Evolutionary conservation across 2,888 invertebrate genomes (phyloP).

Genomic region (Trichogramma dendrolimi): DNA sequence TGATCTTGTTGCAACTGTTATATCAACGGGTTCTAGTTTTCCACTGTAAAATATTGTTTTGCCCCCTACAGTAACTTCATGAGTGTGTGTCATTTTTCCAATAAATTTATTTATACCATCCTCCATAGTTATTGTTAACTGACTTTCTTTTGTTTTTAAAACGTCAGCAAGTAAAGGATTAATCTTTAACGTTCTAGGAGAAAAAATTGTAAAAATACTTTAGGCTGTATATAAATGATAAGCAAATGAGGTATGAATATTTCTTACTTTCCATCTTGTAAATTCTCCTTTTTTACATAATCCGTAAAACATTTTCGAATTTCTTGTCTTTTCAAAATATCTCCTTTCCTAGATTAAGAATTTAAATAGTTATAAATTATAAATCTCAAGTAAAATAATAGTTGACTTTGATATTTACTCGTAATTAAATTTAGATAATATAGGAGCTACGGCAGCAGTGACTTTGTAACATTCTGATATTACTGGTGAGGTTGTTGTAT

Average conservation of each 20-base stretch:
- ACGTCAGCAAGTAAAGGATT: slow-evolving; percentile 54
- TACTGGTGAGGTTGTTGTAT: slow-evolving; percentile 51
- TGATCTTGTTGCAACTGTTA: slow-evolving; percentile 72
- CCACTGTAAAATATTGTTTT: slow-evolving; percentile 59
- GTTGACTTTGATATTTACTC: slow-evolving; percentile 47
- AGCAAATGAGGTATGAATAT: slow-evolving; percentile 1
- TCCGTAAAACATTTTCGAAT: slow-evolving; percentile 66
- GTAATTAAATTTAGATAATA: slow-evolving; percentile 61
- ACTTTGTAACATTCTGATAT: slow-evolving; percentile 68
- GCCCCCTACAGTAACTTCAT: slow-evolving; percentile 60
- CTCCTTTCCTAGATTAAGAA: slow-evolving; percentile 56
- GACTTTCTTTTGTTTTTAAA: slow-evolving; percentile 53
- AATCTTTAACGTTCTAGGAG: slow-evolving; percentile 57
- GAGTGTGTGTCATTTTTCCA: slow-evolving; percentile 69
- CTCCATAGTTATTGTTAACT: slow-evolving; percentile 63
- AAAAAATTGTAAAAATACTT: slow-evolving; percentile 4
- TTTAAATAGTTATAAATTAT: slow-evolving; percentile 8
- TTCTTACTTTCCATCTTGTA: slow-evolving; percentile 54
- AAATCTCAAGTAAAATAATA: slow-evolving; percentile 5
- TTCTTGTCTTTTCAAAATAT: slow-evolving; percentile 60
- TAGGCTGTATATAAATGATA: slow-evolving; percentile 24
- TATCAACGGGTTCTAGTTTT: slow-evolving; percentile 72
- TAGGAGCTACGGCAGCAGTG: slow-evolving; percentile 62
- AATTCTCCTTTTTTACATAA: slow-evolving; percentile 65
- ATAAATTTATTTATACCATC: slow-evolving; percentile 64